phyloP scores from a whole-genome alignment of 2,797 vertebrate species.

The Geotria australis region DNA sequence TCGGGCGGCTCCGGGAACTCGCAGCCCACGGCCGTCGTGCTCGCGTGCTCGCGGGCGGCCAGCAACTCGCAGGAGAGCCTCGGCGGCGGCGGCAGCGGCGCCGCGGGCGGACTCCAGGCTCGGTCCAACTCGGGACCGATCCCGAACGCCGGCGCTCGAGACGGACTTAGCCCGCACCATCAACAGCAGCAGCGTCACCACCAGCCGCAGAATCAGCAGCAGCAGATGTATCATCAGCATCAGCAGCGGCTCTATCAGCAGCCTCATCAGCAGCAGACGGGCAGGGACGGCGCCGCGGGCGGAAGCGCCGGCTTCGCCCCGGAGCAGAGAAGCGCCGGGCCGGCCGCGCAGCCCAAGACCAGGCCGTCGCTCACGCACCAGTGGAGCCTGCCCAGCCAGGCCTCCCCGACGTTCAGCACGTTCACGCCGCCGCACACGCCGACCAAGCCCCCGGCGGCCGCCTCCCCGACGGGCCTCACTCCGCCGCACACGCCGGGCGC shows the following conservation, averaged over 20 bases:
- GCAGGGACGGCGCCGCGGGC: background rate
- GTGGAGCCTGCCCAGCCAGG: background rate
- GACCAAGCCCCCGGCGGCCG: conserved; percentile 15
- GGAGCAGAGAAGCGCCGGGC: background rate
- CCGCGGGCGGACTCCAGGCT: conserved; percentile 1
- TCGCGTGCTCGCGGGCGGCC: conserved; percentile 4
- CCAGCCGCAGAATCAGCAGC: too few relatives aligned
- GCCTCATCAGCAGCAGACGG: background rate
- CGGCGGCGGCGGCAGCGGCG: conserved; percentile 11
- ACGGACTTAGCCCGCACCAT: too few relatives aligned
- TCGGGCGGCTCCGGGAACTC: conserved; percentile 53
- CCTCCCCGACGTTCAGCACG: background rate
- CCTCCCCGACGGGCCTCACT: conserved; percentile 17
- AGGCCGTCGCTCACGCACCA: conserved; percentile 3
- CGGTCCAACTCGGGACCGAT: background rate
- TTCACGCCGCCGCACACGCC: conserved; percentile 24
- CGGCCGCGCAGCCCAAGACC: background rate
- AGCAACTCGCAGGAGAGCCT: conserved; percentile 19
- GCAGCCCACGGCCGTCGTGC: conserved; percentile 9
- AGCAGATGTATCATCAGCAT: too few relatives aligned
- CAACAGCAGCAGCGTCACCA: too few relatives aligned
- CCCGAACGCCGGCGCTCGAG: too few relatives aligned
- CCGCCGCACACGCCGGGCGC: background rate
- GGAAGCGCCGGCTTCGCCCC: background rate
- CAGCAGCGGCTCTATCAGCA: too few relatives aligned